phyloP scores from a whole-genome alignment of 2,888 invertebrate genomes.

The Himalopsyche japonica region DNA sequence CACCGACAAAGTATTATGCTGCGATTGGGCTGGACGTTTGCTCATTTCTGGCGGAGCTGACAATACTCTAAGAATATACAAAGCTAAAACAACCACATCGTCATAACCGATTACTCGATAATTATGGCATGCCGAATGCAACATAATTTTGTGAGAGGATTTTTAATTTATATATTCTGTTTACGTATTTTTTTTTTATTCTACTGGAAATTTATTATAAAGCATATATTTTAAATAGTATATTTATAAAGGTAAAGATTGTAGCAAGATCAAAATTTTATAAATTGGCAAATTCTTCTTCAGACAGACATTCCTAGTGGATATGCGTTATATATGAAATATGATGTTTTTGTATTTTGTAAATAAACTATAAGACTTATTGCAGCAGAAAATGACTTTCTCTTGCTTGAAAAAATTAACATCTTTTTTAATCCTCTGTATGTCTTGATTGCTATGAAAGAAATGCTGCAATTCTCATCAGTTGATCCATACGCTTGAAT shows the following conservation, averaged over 20 bases:
- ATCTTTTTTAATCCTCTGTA: too few species aligned
- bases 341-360: not conserved
- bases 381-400: conserved; percentile 33
- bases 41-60: conserved; percentile 93
- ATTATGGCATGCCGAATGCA: not conserved
- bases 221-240: not conserved
- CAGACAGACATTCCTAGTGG: not conserved
- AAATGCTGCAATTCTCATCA: too few species aligned
- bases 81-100: conserved; percentile 57
- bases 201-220: not conserved
- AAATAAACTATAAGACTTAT: not conserved
- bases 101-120: not conserved
- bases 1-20: conserved; percentile 89
- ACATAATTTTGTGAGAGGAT: not conserved
- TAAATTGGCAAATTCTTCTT: not conserved
- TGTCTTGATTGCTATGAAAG: too few species aligned
- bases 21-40: conserved; percentile 88
- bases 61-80: conserved; percentile 88
- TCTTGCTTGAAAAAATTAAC: too few species aligned
- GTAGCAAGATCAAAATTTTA: not conserved
- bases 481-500: too few species aligned
- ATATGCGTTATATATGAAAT: not conserved
- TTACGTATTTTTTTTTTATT: too few species aligned
- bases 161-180: too few species aligned
- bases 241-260: not conserved